Conservation (phyloP, 2,888 invertebrate species). For the Leptinotarsa rubiginosa region DNA sequence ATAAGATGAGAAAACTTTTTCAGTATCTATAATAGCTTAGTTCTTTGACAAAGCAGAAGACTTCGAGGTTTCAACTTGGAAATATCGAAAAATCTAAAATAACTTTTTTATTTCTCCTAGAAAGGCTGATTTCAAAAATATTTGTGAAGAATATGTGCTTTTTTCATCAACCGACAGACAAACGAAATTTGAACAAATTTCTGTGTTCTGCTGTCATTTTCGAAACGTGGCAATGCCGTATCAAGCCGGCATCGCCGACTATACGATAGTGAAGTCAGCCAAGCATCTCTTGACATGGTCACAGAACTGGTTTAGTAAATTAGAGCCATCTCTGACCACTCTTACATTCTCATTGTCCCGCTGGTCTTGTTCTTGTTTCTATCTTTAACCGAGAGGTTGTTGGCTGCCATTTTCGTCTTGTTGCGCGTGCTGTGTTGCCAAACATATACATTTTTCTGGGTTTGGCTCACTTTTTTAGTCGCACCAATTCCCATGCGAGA, state of each 20-base stretch:
- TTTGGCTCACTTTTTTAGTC: neutral
- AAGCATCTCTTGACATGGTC: slow-evolving; percentile 65
- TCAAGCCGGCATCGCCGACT: slow-evolving; percentile 26
- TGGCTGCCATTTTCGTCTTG: slow-evolving; percentile 30
- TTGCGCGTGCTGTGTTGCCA: slow-evolving; percentile 21
- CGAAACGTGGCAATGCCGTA: slow-evolving; percentile 21
- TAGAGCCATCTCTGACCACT: slow-evolving; percentile 63
- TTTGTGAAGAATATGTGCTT: too few species aligned
- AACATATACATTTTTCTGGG: neutral
- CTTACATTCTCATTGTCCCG: slow-evolving; percentile 61
- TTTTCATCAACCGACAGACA: too few species aligned
- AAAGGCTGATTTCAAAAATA: too few species aligned
- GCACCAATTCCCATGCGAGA: too few species aligned
- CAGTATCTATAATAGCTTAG: too few species aligned
- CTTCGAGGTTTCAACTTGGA: too few species aligned
- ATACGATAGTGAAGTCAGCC: slow-evolving; percentile 56
- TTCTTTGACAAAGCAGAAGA: too few species aligned
- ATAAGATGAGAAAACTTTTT: too few species aligned
- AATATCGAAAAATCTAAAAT: too few species aligned
- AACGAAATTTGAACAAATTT: neutral
- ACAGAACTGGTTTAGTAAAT: slow-evolving; percentile 66
- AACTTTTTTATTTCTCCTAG: too few species aligned
- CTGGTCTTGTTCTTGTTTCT: slow-evolving; percentile 64
- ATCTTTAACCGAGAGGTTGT: slow-evolving; percentile 48
- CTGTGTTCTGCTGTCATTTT: neutral